These are phyloP conservation scores for Glaucomys volans DNA, from an alignment of 2,113 vertebrate genomes.

Conservation along the genomic window DNA sequence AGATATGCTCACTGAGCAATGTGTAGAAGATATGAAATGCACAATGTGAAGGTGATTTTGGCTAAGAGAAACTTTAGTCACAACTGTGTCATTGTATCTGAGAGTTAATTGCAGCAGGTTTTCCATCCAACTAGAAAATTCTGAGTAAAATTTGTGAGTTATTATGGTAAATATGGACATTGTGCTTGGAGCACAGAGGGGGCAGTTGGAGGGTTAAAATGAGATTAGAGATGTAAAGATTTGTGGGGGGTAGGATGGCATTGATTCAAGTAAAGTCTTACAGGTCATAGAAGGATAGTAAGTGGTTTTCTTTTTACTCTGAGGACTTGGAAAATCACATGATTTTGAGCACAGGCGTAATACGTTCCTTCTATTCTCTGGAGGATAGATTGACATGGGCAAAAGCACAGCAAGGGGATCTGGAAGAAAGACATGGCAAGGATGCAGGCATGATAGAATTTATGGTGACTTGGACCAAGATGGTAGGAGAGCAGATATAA, in stretches of 20 bases:
- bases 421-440: background rate
- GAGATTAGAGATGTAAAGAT: background rate
- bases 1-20: background rate
- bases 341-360: background rate
- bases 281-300: background rate
- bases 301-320: background rate
- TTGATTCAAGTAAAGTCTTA: background rate
- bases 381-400: background rate
- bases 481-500: background rate
- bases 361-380: background rate
- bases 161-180: background rate
- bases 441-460: background rate
- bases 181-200: background rate
- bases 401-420: background rate
- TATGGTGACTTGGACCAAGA: background rate
- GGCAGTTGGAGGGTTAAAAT: background rate
- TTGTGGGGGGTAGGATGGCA: accelerated
- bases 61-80: background rate
- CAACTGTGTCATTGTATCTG: background rate
- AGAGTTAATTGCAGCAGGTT: background rate
- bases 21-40: background rate
- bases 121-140: background rate
- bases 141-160: background rate
- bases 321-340: background rate
- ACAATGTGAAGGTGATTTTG: background rate